phyloP scores from a whole-genome alignment of 2,888 invertebrate species.

The Candidula unifasciata region DNA sequence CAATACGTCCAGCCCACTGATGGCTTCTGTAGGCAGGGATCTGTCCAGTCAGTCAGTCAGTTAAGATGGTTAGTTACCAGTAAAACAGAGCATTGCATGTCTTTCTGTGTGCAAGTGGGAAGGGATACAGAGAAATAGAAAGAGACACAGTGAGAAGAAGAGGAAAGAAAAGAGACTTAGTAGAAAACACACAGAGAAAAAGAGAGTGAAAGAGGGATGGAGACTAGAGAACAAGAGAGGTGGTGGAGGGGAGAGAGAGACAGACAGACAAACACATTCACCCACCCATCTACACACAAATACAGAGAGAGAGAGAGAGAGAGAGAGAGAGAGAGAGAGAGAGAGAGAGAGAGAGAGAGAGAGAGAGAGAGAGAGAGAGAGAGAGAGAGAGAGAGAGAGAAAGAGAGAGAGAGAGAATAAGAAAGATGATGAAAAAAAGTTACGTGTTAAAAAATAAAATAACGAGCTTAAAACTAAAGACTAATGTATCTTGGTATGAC shows the following conservation, averaged over 20 bases:
- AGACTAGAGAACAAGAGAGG: too few relatives aligned
- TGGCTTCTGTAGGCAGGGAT: conserved; percentile 90
- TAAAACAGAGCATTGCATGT: neutral
- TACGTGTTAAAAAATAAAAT: too few relatives aligned
- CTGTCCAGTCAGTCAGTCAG: conserved; percentile 79
- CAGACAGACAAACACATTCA: too few relatives aligned
- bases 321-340: neutral
- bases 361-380: neutral
- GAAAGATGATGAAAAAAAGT: too few relatives aligned
- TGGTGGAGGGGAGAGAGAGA: too few relatives aligned
- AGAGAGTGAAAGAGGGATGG: too few relatives aligned
- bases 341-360: neutral
- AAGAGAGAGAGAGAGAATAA: too few relatives aligned
- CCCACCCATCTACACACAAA: too few relatives aligned
- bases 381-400: neutral
- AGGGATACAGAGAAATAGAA: too few relatives aligned
- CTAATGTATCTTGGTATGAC: too few relatives aligned
- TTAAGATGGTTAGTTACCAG: neutral
- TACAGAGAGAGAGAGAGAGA: neutral
- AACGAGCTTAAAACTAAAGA: too few relatives aligned
- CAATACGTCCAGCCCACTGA: conserved; percentile 91
- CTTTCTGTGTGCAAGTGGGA: neutral
- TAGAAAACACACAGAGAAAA: too few relatives aligned
- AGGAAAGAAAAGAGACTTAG: neutral
- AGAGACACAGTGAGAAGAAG: neutral